Base-by-base conservation (phyloP, 2,888 invertebrate species). In the Platypus cylindrus region DNA sequence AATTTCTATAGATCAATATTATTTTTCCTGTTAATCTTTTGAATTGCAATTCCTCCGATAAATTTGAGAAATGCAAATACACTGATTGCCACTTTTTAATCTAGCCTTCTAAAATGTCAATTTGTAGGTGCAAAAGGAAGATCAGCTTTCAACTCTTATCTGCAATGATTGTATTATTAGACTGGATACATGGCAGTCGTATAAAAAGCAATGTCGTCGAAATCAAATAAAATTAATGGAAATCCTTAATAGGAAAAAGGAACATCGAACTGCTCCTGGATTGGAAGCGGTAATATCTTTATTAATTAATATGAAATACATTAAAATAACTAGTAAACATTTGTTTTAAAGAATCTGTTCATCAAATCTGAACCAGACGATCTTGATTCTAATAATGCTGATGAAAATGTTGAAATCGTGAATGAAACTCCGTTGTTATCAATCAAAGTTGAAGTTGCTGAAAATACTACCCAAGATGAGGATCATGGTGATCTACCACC, bases 111-210 rank as follows among this genome's bases (percentile, higher is more conserved):
- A 20, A 20, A 20, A 5, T 9, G 9, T 20, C 20, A 9, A 9
- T 20, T 20, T 20, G 20, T 5, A 20, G 20, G 7, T 9, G 20
- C 9, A 20, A 20, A 20, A 9, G 20, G 7, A 9, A 56, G 78
- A 79, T 58, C 72, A 67, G 51, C 53, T 78, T 53, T 71, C 78
- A 15, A 75, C 71, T 13, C 65, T 71, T 59, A 70, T 78, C 55
- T 79, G 79, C 59, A 64, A 64, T 47, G 65, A 66, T 50, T 79
- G 79, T 53, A 56, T 71, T 49, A 65, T 64, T 49, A 74, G 70
- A 63, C 68, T 79, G 47, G 73, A 74, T 52, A 70, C 68, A 54
- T 79, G 77, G 76, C 68, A 74, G 52, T 59, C 63, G 44, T 79
- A 73, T 63, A 77, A 73, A 58, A 64, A 67, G 54, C 62, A 67